These are phyloP conservation scores for Schlechtendalia chinensis DNA, from an alignment of 1,140 invertebrate genomes.

Conservation along the genomic window DNA sequence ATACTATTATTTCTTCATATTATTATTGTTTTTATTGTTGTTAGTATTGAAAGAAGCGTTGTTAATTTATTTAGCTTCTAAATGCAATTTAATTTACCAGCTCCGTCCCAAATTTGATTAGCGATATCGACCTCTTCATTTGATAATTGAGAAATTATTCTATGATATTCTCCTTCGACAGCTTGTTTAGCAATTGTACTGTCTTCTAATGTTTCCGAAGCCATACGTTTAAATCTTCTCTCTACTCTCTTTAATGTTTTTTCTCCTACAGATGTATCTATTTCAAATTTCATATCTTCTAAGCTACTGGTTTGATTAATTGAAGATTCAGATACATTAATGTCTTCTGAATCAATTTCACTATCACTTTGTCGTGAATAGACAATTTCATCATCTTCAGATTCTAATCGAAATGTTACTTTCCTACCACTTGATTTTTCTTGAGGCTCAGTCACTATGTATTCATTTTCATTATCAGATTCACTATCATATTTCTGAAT, in stretches of 20 bases:
- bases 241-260: slow-evolving; percentile 57
- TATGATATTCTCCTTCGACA: slow-evolving; percentile 58
- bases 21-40: slow-evolving; percentile 10
- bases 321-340: not conserved
- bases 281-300: slow-evolving; percentile 33
- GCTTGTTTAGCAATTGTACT: slow-evolving; percentile 51
- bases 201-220: slow-evolving; percentile 56
- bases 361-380: slow-evolving; percentile 48
- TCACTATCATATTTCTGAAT: slow-evolving; percentile 45
- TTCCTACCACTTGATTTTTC: slow-evolving; percentile 38
- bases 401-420: slow-evolving; percentile 49
- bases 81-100: slow-evolving; percentile 54
- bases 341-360: slow-evolving; percentile 8
- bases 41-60: slow-evolving; percentile 39
- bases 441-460: slow-evolving; percentile 35
- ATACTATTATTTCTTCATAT: not conserved
- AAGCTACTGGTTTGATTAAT: not conserved
- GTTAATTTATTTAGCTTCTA: not conserved
- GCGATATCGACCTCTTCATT: slow-evolving; percentile 59
- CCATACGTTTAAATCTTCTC: slow-evolving; percentile 62
- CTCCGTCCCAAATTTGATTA: slow-evolving; percentile 58
- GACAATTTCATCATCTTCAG: slow-evolving; percentile 49
- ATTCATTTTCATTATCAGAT: slow-evolving; percentile 43
- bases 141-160: slow-evolving; percentile 58
- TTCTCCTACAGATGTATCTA: slow-evolving; percentile 13